Base-by-base conservation (phyloP, 2,113 vertebrate genomes). In the Lagenorhynchus albirostris region DNA sequence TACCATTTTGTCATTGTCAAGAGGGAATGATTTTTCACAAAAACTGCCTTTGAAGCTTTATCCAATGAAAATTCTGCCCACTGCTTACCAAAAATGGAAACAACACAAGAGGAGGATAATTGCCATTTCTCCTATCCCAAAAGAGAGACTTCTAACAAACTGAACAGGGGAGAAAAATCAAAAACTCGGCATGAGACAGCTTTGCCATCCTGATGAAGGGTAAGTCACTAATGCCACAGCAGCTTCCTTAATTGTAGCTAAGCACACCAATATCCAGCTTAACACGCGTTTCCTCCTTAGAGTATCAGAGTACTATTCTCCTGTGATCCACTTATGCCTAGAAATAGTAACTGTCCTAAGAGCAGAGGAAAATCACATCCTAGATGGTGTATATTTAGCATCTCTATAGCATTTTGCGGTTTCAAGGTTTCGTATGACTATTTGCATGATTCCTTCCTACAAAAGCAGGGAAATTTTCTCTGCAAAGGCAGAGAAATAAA, bases 31-130 rank as follows among this genome's bases (percentile, higher is more conserved):
- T 94, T 91, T 89, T 84, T 93, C 85, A 86, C 44, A 92, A 96
- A 94, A 87, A 95, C 25, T 90, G 41, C 79, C 55, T 92, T 97
- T 97, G 83, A 96, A 91, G 92, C 91, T 41, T n/a, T 67, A 92
- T 76, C 62, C 95, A 80, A 4, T 41, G 53, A 70, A 95, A 97
- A 92, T 44, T 93, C 74, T 83, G 81, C 73, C 73, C n/a, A 83
- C 82, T 79, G 85, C 89, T 92, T 88, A 94, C 87, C 95, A 38
- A 97, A 97, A 97, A 92, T 87, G 95, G 95, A 94, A 97, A 88
- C 82, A 97, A 89, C 33, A 83, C 74, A 94, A 94, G 70, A 80
- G 83, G 73, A 97, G 47, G 47, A 83, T 44, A 92, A 97, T 83
- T 96, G 70, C 84, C 86, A 77, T 79, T 89, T 97, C 79, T 85